These are phyloP conservation scores for Pseudochirops cupreus DNA, from an alignment of 2,797 vertebrate species.

Conservation along the genomic window DNA sequence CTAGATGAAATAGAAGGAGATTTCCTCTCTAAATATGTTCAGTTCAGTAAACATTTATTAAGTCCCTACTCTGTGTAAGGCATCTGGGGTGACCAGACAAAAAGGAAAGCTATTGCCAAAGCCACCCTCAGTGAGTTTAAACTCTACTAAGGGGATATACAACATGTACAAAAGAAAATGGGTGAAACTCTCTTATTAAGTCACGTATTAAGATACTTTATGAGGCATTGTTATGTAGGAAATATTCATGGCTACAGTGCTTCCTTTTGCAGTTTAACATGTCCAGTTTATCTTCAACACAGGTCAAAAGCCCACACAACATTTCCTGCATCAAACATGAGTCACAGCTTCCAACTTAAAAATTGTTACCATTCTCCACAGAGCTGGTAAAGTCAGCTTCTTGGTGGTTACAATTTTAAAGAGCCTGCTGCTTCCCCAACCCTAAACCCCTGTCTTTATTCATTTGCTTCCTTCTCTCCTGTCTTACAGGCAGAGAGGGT, in stretches of 20 bases:
- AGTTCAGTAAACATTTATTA: neutral
- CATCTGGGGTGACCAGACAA: neutral
- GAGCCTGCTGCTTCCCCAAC: neutral
- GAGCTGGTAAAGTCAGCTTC: slow-evolving; percentile 15
- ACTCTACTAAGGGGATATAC: neutral
- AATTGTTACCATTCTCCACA: slow-evolving; percentile 10
- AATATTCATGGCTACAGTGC: neutral
- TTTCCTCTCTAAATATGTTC: neutral
- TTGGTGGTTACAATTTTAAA: slow-evolving; percentile 16
- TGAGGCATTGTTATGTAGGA: neutral
- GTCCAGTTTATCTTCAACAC: neutral
- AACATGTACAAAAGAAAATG: neutral
- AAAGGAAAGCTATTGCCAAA: neutral
- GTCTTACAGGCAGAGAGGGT: neutral
- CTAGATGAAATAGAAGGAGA: neutral
- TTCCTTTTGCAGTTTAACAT: neutral
- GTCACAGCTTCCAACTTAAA: slow-evolving; percentile 19
- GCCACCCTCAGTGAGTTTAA: neutral
- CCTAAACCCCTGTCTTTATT: slow-evolving; percentile 8
- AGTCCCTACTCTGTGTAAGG: neutral
- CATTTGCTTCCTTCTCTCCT: slow-evolving; percentile 27
- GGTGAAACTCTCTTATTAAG: neutral
- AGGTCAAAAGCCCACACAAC: neutral
- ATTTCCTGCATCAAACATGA: slow-evolving; percentile 7
- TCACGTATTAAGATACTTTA: neutral